Base-by-base conservation (phyloP, 2,797 vertebrate genomes). In the Glossophaga mutica region DNA sequence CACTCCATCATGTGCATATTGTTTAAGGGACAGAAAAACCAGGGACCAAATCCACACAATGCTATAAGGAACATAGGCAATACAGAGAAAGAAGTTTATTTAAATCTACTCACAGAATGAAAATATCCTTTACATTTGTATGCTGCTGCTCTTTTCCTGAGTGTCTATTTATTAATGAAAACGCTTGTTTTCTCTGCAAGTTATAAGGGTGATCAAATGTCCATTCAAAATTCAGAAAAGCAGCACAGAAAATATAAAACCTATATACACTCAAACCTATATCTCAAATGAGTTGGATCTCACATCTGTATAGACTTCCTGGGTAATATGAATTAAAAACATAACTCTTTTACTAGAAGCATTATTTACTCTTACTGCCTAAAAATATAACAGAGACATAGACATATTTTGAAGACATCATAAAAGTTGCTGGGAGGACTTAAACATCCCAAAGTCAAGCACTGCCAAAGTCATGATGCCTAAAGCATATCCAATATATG, bases 281-380 rank as follows among this genome's bases (percentile, higher is more conserved):
- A 76, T 59, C 32, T 42, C 71, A 65, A 87, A 87, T 68, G 59
- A 71, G 26, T 0, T 87, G 1, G 18, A 71, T 90, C 83, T 94
- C 52, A 87, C 21, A 89, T 93, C 50, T 88, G 32, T 55, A 82
- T 5, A 79, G 42, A 88, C 48, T 86, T 97, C 37, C 68, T 94
- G 29, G 78, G 92, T 67, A 91, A 83, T 50, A 77, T 29, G 9
- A 92, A 88, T 44, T 44, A 46, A 71, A 96, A 95, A 89, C 8
- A 87, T 52, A 57, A 34, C 32, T 83, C 14, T 87, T 62, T 42
- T 62, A 85, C 50, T 85, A 77, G 48, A 96, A 90, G 76, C 18
- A 86, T 87, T 77, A 93, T 10, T 90, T 46, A 62, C 52, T 92
- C 7, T 15, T 52, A 48, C 55, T 73, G 7, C 21, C 77, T 91